Evolutionary conservation across 2,888 invertebrate species (phyloP).

Genomic region (Blastobasis adustella): DNA sequence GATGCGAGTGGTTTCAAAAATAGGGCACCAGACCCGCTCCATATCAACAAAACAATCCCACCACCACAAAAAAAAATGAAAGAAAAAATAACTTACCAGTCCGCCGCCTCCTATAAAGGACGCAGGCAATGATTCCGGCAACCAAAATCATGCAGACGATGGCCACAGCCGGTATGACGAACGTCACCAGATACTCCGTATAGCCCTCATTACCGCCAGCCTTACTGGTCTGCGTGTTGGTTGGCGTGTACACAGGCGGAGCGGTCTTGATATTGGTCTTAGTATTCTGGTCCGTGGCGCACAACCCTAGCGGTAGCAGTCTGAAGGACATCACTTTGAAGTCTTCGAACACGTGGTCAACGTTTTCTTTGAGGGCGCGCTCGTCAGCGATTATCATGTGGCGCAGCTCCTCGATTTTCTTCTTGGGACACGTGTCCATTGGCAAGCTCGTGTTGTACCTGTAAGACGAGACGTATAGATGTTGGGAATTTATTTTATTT

Average conservation of each 20-base stretch:
- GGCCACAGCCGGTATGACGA: slow-evolving; percentile 91
- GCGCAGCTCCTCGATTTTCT: slow-evolving; percentile 83
- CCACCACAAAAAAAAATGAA: slow-evolving; percentile 1
- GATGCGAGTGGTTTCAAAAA: no score
- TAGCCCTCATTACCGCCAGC: slow-evolving; percentile 30
- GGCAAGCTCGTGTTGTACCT: slow-evolving; percentile 87
- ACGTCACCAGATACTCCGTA: slow-evolving; percentile 83
- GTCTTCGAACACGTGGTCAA: slow-evolving; percentile 81
- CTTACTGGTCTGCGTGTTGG: slow-evolving; percentile 42
- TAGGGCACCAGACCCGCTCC: no score
- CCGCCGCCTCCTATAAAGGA: slow-evolving; percentile 87
- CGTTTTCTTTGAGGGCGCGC: slow-evolving; percentile 65
- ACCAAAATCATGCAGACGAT: slow-evolving; percentile 91
- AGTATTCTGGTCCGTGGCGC: slow-evolving; percentile 58
- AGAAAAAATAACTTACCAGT: slow-evolving; percentile 90
- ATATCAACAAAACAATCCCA: no score
- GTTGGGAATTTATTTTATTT: neutral
- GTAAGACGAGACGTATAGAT: slow-evolving; percentile 4
- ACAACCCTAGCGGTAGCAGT: slow-evolving; percentile 76
- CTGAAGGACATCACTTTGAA: slow-evolving; percentile 80
- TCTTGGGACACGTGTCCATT: slow-evolving; percentile 83
- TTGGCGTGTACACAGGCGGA: slow-evolving; percentile 26
- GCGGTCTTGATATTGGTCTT: slow-evolving; percentile 43
- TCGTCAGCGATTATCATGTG: slow-evolving; percentile 82
- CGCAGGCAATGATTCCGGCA: slow-evolving; percentile 90